A percentile compares a stretch with the other conserved stretches of the same genome.
phyloP scores from a whole-genome alignment of 2,113 vertebrate genomes.

The Solea senegalensis region DNA sequence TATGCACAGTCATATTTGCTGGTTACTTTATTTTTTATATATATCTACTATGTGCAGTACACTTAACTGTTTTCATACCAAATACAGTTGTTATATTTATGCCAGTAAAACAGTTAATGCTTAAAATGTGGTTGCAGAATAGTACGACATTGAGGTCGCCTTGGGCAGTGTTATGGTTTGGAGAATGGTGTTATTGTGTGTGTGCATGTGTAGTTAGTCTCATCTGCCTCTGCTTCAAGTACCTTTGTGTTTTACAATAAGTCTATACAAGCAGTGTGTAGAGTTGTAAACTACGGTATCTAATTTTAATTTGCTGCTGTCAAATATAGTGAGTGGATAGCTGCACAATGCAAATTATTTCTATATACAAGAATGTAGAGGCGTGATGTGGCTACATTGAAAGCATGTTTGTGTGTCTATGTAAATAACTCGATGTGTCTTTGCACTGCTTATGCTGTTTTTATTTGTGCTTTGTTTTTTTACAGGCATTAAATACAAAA shows the following conservation, averaged over 20 bases:
- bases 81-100: slow-evolving; percentile 11
- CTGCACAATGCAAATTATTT: slow-evolving; percentile 23
- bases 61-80: slow-evolving; percentile 12
- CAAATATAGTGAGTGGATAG: not conserved
- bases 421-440: slow-evolving; percentile 11
- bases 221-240: slow-evolving; percentile 7
- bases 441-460: not conserved
- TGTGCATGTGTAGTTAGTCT: not conserved
- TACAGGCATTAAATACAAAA: not conserved
- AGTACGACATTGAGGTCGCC: not conserved
- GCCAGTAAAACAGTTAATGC: slow-evolving; percentile 19
- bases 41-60: slow-evolving; percentile 15
- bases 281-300: not conserved
- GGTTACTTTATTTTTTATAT: slow-evolving; percentile 27
- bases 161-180: not conserved
- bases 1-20: slow-evolving; percentile 22
- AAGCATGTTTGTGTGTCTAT: slow-evolving; percentile 3
- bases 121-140: slow-evolving; percentile 14
- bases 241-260: not conserved
- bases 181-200: slow-evolving; percentile 9
- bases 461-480: not conserved
- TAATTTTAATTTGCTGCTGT: not conserved
- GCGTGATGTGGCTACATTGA: not conserved
- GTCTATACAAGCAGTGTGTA: not conserved
- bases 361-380: slow-evolving; percentile 12